phyloP scores from a whole-genome alignment of 2,888 invertebrate genomes.

The Nephrotoma flavescens region DNA sequence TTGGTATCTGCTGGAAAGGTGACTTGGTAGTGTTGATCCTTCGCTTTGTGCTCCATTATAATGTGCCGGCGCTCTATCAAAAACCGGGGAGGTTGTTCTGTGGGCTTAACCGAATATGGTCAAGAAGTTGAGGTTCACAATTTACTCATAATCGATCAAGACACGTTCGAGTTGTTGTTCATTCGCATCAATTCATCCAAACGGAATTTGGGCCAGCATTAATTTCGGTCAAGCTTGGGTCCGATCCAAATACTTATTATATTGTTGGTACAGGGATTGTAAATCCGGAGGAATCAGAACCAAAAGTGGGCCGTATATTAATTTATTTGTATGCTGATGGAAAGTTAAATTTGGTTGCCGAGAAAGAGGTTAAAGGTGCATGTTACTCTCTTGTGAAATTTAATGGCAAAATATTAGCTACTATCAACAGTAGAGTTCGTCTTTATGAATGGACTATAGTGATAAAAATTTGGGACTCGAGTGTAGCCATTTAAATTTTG shows the following conservation, averaged over 20 bases:
- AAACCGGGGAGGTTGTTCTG: conserved; percentile 29
- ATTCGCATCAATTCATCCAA: conserved; percentile 83
- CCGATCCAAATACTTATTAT: conserved; percentile 76
- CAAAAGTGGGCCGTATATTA: too few relatives aligned
- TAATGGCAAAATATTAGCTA: conserved; percentile 88
- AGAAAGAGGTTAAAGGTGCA: conserved; percentile 93
- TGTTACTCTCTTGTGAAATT: conserved; percentile 88
- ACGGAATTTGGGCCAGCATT: conserved; percentile 85
- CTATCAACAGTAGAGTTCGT: conserved; percentile 92
- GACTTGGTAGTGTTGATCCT: too few relatives aligned
- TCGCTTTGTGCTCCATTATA: too few relatives aligned
- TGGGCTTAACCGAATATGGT: conserved; percentile 36
- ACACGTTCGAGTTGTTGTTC: conserved; percentile 94
- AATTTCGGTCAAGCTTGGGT: conserved; percentile 78
- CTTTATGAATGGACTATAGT: conserved; percentile 94
- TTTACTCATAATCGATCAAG: conserved; percentile 84
- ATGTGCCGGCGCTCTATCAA: conserved; percentile 34
- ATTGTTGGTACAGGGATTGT: too few relatives aligned
- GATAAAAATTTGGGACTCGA: conserved; percentile 91
- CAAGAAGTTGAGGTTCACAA: conserved; percentile 85
- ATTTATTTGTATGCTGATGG: too few relatives aligned
- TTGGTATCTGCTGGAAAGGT: too few relatives aligned
- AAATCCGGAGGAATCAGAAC: too few relatives aligned
- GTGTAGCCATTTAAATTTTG: conserved; percentile 95
- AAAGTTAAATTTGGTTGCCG: conserved; percentile 76